phyloP scores from a whole-genome alignment of 2,113 vertebrate genomes.

The Notiomystis cincta region DNA sequence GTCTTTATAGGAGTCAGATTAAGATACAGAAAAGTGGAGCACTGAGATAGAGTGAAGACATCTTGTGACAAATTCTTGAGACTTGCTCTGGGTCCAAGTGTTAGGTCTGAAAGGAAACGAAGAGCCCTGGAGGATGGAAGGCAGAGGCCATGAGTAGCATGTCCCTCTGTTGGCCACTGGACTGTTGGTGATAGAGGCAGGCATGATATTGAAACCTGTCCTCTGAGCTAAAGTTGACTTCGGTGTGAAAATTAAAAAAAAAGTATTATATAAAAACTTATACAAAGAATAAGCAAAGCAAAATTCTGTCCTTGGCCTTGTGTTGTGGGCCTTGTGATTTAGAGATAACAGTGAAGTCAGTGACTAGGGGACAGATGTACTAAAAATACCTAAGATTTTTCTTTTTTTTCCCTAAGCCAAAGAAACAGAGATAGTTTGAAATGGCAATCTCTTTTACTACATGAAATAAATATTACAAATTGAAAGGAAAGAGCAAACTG shows the following conservation, averaged over 20 bases:
- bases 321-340: not conserved
- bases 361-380: not conserved
- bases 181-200: not conserved
- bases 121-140: not conserved
- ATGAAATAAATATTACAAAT: slow-evolving; percentile 10
- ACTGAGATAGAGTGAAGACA: not conserved
- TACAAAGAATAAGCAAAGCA: not conserved
- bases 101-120: not conserved
- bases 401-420: not conserved
- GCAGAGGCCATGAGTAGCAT: too few species aligned
- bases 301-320: not conserved
- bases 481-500: slow-evolving; percentile 20
- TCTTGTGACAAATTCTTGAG: not conserved
- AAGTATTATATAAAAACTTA: fast-evolving
- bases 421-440: not conserved
- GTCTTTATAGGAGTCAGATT: not conserved
- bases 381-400: not conserved
- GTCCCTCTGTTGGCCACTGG: not conserved
- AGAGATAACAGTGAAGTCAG: not conserved
- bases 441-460: not conserved
- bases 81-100: not conserved
- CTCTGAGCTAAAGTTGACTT: not conserved
- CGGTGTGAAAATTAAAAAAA: not conserved
- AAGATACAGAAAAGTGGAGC: not conserved
- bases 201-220: not conserved